phyloP scores from a whole-genome alignment of 2,113 vertebrate species.

The Aramus guarauna region DNA sequence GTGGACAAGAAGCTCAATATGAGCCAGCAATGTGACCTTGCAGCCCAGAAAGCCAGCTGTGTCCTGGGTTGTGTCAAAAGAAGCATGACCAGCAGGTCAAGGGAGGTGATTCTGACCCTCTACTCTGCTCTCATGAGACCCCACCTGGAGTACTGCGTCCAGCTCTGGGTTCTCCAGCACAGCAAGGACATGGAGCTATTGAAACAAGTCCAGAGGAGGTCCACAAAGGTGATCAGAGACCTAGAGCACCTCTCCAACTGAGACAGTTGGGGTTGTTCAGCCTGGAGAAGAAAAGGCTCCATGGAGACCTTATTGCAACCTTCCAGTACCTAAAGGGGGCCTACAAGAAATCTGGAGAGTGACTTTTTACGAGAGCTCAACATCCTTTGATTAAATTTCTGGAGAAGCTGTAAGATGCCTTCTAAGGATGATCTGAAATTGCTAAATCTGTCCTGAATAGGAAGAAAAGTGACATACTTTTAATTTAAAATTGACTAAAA shows the following conservation, averaged over 20 bases:
- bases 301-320: no score
- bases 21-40: background rate
- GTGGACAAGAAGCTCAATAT: background rate
- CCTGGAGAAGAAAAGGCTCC: background rate
- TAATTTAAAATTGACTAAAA: constrained; percentile 2
- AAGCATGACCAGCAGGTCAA: background rate
- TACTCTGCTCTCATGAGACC: background rate
- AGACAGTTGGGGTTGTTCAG: background rate
- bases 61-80: background rate
- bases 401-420: background rate
- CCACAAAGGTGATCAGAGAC: background rate
- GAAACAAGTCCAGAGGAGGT: background rate
- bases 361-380: background rate
- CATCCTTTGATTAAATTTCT: background rate
- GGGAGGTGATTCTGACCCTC: background rate
- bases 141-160: background rate
- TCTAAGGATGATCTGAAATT: background rate
- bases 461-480: background rate
- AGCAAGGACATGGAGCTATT: background rate
- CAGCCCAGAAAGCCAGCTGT: background rate
- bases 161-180: background rate
- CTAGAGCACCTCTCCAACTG: background rate
- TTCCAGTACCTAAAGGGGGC: no score
- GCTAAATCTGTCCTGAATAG: constrained; percentile 10
- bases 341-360: no score